These are phyloP conservation scores for Drymodes brunneopygia DNA, from an alignment of 2,113 vertebrate genomes.

Conservation along the genomic window DNA sequence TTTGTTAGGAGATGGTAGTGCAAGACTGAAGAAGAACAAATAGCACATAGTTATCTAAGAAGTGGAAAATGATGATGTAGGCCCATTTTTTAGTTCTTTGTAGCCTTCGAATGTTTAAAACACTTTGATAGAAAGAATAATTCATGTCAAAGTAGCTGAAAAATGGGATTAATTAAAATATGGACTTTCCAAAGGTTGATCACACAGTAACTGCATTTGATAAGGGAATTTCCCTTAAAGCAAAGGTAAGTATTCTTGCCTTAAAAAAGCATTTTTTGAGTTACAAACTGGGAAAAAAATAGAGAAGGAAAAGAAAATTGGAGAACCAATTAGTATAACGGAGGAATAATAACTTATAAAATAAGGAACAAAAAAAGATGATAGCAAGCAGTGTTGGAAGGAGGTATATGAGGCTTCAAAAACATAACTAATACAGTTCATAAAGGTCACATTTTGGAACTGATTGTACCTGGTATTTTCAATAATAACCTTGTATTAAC, in stretches of 20 bases:
- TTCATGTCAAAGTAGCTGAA: not conserved
- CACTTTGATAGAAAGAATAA: not conserved
- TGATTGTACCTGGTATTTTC: not conserved
- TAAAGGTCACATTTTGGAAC: not conserved
- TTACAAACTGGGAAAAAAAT: not conserved
- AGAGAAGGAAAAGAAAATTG: not conserved
- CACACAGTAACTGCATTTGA: not conserved
- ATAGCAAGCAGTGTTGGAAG: not conserved
- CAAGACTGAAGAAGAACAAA: not conserved
- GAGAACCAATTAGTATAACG: not conserved
- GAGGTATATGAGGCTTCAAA: not conserved
- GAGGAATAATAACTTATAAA: not conserved
- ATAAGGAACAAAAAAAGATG: not conserved
- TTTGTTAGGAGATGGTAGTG: not conserved
- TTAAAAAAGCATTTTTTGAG: not conserved
- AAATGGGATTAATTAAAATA: not conserved
- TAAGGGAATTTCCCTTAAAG: not conserved
- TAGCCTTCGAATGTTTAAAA: not conserved
- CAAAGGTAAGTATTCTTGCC: not conserved
- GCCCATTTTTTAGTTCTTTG: not conserved
- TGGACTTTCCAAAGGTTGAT: not conserved
- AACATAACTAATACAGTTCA: not conserved
- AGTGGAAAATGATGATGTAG: not conserved
- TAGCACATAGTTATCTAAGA: not conserved
- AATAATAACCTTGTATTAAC: not conserved